These are phyloP conservation scores for Semotilus atromaculatus DNA, from an alignment of 2,797 vertebrate species.

Conservation along the genomic window DNA sequence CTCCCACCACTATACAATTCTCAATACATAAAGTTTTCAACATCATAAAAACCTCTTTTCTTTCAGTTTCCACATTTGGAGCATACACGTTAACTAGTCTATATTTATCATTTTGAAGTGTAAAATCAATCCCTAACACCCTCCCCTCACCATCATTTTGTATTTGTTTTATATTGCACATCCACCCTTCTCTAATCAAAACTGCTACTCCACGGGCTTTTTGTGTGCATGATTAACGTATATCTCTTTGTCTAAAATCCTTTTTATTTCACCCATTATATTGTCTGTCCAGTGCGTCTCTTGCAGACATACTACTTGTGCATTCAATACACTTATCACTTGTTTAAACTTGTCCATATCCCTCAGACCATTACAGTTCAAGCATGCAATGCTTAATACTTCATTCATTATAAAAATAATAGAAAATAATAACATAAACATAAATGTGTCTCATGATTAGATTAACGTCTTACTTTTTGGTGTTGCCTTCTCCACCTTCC, in stretches of 20 bases:
- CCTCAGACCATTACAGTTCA: not conserved
- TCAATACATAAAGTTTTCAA: too few species aligned
- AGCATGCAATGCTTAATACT: not conserved
- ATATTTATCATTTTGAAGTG: not conserved
- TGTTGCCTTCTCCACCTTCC: too few species aligned
- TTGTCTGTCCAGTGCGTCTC: too few species aligned
- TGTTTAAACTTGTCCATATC: not conserved
- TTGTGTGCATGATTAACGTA: not conserved
- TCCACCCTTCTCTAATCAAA: not conserved
- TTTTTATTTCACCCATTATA: too few species aligned
- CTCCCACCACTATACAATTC: not conserved
- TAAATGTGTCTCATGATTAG: not conserved
- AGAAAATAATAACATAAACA: not conserved
- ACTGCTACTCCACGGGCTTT: not conserved
- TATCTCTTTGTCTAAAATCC: too few species aligned
- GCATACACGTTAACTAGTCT: not conserved
- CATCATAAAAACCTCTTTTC: too few species aligned
- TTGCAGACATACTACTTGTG: not conserved
- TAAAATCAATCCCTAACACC: not conserved
- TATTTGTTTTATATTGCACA: not conserved
- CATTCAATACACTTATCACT: not conserved
- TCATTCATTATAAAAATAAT: not conserved
- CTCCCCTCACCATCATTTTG: not conserved
- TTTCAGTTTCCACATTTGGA: not conserved
- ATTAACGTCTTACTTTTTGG: not conserved